A percentile compares a stretch with the other conserved stretches of the same genome.
Evolutionary conservation across 2,797 vertebrate species (phyloP).

Genomic region (Cynodonichthys magdalenae): DNA sequence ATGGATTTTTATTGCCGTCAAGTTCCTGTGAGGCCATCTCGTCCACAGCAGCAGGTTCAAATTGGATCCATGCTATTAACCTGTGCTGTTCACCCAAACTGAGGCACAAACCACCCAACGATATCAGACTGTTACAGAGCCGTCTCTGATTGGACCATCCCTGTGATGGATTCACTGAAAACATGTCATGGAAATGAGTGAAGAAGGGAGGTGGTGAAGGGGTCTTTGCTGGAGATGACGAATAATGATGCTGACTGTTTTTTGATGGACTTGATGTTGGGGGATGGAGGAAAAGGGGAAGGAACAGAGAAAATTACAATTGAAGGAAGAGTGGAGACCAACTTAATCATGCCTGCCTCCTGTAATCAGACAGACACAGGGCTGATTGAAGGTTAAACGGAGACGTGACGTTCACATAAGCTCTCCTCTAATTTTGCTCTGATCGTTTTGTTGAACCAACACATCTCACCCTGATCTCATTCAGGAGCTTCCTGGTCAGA

Average conservation of each 20-base stretch:
- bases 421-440: conserved; percentile 50
- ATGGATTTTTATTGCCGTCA: conserved; percentile 29
- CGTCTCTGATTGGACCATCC: conserved; percentile 30
- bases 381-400: conserved; percentile 67
- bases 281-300: conserved; percentile 16
- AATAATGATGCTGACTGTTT: conserved; percentile 46
- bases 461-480: conserved; percentile 5
- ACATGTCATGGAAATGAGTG: conserved; percentile 51
- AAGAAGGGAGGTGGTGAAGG: conserved; percentile 39
- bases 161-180: conserved; percentile 54
- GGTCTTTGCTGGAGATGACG: conserved; percentile 38
- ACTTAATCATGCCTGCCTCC: conserved; percentile 48
- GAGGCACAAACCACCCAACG: neutral
- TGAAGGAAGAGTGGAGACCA: conserved; percentile 23
- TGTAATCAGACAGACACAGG: conserved; percentile 53
- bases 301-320: conserved; percentile 35
- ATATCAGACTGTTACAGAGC: conserved; percentile 12
- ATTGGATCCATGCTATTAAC: conserved; percentile 52
- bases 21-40: conserved; percentile 33
- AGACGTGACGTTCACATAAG: conserved; percentile 35
- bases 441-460: conserved; percentile 23
- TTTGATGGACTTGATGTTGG: conserved; percentile 38
- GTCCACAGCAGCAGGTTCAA: conserved; percentile 13
- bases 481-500: conserved; percentile 13
- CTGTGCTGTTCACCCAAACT: conserved; percentile 14